Evolutionary conservation across 2,797 vertebrate species (phyloP), one percentile per base, ranked within the genome.

Genomic region (Dipus sagitta): DNA sequence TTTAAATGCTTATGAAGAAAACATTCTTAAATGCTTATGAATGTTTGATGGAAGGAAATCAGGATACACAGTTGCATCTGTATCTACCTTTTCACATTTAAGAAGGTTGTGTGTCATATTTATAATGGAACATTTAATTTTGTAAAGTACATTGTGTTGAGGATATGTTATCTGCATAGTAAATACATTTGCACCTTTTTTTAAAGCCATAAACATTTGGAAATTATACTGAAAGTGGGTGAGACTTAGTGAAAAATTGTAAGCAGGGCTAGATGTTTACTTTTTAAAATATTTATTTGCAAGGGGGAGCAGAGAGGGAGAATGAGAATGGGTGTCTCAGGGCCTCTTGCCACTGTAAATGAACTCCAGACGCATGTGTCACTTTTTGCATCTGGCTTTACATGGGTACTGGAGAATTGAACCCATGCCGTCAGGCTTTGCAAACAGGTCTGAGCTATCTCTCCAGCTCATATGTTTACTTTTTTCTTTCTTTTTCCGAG

Each of bases 1-100:
- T 96, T 80, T 88, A 84, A 90, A 68, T 82, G 21, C 78, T 92
- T 68, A 86, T 78, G 38, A 67, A 67, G 67, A 84, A 96, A 80
- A 65, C 62, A 47, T 30, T 47, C 67, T 94, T 58, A 83, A 90
- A 88, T 74, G 47, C 30, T 76, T 74, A 54, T 28, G 24, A 26
- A 26, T 65, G 68, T 87, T 91, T 78, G 60, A 34, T 70, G 24
- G 74, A 75, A 79, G 87, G 70, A 93, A 81, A 75, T 64, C 28
- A 90, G 83, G 64, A 24, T 62, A 28, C 6, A 74, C 32, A 84
- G 21, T 54, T 75, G 42, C 4, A 20, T 65, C 47, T 0, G 0
- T 60, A 14, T 87, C 72, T 88, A 3, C 62, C 32, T 68, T 75
- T 86, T 30, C 26, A 26, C 83, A n/a, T 83, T 78, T 92, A 76